These are phyloP conservation scores for Antedon mediterranea DNA, from an alignment of 53 echinoderm and acorn worm genomes.

Conservation along the genomic window DNA sequence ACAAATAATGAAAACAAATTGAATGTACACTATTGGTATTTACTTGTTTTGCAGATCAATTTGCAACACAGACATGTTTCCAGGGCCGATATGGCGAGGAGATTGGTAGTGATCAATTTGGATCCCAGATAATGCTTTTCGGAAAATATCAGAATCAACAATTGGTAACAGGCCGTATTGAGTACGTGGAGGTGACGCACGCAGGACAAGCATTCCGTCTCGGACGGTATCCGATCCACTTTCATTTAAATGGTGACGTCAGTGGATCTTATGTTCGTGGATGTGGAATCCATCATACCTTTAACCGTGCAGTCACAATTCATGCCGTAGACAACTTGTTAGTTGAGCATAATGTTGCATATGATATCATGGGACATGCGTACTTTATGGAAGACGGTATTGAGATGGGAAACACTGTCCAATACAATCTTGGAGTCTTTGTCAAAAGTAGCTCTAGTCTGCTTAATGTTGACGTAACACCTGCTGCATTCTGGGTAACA, in stretches of 20 bases:
- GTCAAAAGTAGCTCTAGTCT: slow-evolving; percentile 72
- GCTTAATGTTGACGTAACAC: slow-evolving; percentile 79
- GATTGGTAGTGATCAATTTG: slow-evolving; percentile 87
- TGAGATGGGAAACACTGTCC: slow-evolving; percentile 73
- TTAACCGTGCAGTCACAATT: slow-evolving; percentile 87
- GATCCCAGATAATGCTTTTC: slow-evolving; percentile 75
- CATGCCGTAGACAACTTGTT: slow-evolving; percentile 77
- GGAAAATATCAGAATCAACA: slow-evolving; percentile 48
- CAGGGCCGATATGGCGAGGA: slow-evolving; percentile 81
- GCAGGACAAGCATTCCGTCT: slow-evolving; percentile 94
- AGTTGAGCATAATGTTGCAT: slow-evolving; percentile 85
- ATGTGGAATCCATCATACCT: slow-evolving; percentile 77
- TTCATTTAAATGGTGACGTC: slow-evolving; percentile 81
- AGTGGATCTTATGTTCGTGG: slow-evolving; percentile 81
- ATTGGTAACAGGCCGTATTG: slow-evolving; percentile 53
- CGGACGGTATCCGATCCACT: slow-evolving; percentile 90
- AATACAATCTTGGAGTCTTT: slow-evolving; percentile 92
- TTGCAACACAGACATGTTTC: slow-evolving; percentile 85
- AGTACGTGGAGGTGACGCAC: slow-evolving; percentile 85
- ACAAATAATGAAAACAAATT: no score
- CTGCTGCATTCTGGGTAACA: slow-evolving; percentile 88
- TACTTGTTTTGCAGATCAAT: slow-evolving; percentile 34
- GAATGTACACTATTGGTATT: neutral
- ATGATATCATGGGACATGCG: slow-evolving; percentile 88
- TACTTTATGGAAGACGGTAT: slow-evolving; percentile 88